These are phyloP conservation scores for Atlantisia rogersi DNA, from an alignment of 2,113 vertebrate species.

Conservation along the genomic window DNA sequence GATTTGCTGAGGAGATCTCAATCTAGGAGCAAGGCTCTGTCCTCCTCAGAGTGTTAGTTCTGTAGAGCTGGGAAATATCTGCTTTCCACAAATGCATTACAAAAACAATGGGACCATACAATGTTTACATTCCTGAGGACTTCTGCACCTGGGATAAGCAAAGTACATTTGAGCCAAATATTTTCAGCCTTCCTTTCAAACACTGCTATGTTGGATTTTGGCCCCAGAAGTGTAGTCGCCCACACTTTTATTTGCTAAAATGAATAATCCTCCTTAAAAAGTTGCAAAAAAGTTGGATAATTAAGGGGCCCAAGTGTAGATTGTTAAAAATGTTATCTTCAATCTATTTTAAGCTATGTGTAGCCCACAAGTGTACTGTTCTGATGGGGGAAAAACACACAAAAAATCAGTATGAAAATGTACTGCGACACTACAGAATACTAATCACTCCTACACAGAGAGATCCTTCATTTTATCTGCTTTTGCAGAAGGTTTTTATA, in stretches of 20 bases:
- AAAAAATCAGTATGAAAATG: constrained; percentile 74
- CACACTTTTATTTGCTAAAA: background rate
- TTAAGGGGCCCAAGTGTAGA: constrained; percentile 53
- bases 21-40: background rate
- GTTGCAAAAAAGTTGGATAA: constrained; percentile 57
- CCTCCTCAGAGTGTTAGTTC: background rate
- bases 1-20: background rate
- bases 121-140: background rate
- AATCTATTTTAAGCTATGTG: constrained; percentile 73
- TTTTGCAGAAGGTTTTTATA: constrained; percentile 52
- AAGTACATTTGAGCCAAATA: background rate
- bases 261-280: constrained; percentile 46
- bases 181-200: background rate
- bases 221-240: background rate
- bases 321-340: constrained; percentile 48
- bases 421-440: constrained; percentile 69
- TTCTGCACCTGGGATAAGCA: background rate
- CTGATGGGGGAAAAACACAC: constrained; percentile 67
- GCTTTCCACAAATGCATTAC: background rate
- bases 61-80: background rate
- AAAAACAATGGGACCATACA: background rate
- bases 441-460: constrained; percentile 76
- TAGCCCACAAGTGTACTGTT: constrained; percentile 77
- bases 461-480: constrained; percentile 59
- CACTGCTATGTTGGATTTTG: background rate